Evolutionary conservation across 2,797 vertebrate genomes (phyloP), one percentile per base, ranked within the genome.

Genomic region (Crotalus adamanteus): DNA sequence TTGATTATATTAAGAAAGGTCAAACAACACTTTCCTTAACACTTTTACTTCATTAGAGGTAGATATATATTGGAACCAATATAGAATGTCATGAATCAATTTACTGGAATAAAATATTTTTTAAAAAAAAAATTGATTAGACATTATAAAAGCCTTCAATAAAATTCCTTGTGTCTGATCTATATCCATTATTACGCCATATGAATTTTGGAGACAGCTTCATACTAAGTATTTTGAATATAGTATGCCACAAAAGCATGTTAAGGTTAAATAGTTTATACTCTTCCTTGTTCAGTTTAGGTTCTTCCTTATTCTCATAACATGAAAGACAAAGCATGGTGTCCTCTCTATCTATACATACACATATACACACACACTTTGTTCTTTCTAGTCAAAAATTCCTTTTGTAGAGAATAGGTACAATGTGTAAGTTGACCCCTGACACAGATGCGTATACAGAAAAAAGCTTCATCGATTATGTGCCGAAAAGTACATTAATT

Each of bases 381-480:
- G 37, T 78, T 90, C 18, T 55, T 42, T 16, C 37, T 51, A 47
- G 6, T 42, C 9, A 91, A 78, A 91, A 51, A 6, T 59, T 56
- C 26, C 26, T 60, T 91, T 9, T 20, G 53, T 22, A 7, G 26
- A 47, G 25, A 78, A 57, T n/a, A 85, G 55, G 31, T 61, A n/a
- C 13, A 61, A 61, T 25, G 8, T 65, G 37, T 60, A 26, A 47
- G 51, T 57, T n/a, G 56, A 9, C 25, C 90, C 14, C 16, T 60
- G 6, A 78, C 42, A 60, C 37, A 18, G 25, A 63, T 65, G 22
- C 18, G 89, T 16, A 14, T 78, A 89, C 6, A 25, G 26, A 42
- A 56, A 83, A 92, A n/a, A 26, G 25, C 9, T 65, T 56, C 31
- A 63, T 61, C 93, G 91, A 4, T 93, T 92, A 91, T 91, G 37